phyloP scores from a whole-genome alignment of 2,113 vertebrate genomes.

The Murina feae region DNA sequence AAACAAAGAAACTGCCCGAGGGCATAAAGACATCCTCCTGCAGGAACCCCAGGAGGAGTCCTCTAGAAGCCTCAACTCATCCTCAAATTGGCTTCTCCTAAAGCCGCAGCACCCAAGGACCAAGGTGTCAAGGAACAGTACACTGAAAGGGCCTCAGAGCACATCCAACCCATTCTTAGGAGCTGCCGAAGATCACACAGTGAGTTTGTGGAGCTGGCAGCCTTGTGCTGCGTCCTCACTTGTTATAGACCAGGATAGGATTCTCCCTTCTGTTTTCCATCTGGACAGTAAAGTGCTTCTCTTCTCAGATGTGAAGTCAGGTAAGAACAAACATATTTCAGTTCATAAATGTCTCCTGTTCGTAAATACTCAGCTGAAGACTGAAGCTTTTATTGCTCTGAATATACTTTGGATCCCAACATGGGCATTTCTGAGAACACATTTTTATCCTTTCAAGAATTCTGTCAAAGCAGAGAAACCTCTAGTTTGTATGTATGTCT shows the following conservation, averaged over 20 bases:
- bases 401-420: slow-evolving; percentile 63
- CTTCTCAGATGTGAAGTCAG: slow-evolving; percentile 10
- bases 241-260: background rate
- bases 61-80: background rate
- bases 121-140: background rate
- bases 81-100: background rate
- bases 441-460: slow-evolving; percentile 67
- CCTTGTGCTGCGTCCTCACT: background rate
- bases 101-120: background rate
- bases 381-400: slow-evolving; percentile 39
- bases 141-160: background rate
- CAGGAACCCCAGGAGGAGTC: background rate
- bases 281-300: background rate
- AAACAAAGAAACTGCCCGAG: background rate
- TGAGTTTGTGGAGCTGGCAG: background rate
- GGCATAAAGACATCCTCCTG: background rate
- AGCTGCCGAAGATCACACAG: background rate
- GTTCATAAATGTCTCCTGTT: slow-evolving; percentile 42
- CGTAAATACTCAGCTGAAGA: slow-evolving; percentile 33
- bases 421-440: slow-evolving; percentile 59
- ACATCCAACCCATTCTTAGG: background rate
- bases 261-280: background rate
- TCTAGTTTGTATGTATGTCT: background rate
- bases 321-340: slow-evolving; percentile 32
- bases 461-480: slow-evolving; percentile 51